A percentile compares a stretch with the other conserved stretches of the same genome.
Evolutionary conservation across 2,888 invertebrate species (phyloP).

Genomic region (Priocnemis perturbator): DNA sequence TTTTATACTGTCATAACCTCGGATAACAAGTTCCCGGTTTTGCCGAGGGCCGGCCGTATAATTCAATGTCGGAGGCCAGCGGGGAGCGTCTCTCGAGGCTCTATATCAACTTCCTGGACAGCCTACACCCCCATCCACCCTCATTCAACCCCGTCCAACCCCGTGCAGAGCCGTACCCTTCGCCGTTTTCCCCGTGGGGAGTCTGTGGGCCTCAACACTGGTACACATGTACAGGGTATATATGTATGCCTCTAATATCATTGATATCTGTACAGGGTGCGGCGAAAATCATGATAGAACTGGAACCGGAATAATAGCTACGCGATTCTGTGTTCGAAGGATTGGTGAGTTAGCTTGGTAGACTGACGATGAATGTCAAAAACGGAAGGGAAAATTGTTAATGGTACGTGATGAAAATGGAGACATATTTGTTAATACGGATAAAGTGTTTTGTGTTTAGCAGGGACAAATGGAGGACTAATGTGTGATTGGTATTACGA

Average conservation of each 20-base stretch:
- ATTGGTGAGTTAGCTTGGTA: no score
- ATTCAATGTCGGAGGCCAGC: constrained; percentile 68
- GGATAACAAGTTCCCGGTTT: constrained; percentile 67
- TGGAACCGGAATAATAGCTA: no score
- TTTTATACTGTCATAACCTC: constrained; percentile 64
- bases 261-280: no score
- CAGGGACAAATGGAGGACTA: no score
- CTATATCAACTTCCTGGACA: constrained; percentile 68
- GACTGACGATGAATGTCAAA: no score
- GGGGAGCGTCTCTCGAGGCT: constrained; percentile 63
- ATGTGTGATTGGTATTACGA: no score
- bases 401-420: no score
- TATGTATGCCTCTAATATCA: constrained; percentile 10
- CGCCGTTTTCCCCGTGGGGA: constrained; percentile 24
- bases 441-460: no score
- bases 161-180: constrained; percentile 11
- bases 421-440: no score
- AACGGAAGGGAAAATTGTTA: no score
- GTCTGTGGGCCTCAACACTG: constrained; percentile 7
- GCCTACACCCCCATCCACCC: constrained; percentile 31
- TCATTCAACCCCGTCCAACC: constrained; percentile 32
- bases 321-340: no score
- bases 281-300: no score
- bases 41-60: constrained; percentile 58
- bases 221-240: constrained; percentile 30